These are phyloP conservation scores for Brachionus plicatilis DNA, from an alignment of 1,140 invertebrate species.

Conservation along the genomic window DNA sequence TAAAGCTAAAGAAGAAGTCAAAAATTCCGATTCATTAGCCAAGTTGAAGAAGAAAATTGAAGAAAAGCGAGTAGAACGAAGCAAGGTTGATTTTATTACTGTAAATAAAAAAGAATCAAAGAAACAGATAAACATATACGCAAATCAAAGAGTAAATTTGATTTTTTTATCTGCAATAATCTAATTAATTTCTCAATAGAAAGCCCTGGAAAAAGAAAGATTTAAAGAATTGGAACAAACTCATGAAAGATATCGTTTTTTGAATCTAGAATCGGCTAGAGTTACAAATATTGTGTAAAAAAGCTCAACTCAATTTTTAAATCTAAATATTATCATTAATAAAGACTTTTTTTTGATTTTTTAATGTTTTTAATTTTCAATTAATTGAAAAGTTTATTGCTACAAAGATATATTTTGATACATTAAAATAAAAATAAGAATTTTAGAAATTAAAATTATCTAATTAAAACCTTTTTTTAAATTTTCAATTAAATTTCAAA, in stretches of 20 bases:
- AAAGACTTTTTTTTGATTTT: too few relatives aligned
- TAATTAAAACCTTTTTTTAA: too few relatives aligned
- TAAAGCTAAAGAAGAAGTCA: not conserved
- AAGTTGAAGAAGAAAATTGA: constrained; percentile 32
- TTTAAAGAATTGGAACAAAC: constrained; percentile 37
- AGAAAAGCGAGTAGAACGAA: not conserved
- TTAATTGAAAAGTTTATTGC: too few relatives aligned
- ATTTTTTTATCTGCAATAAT: not conserved
- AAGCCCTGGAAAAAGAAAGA: not conserved
- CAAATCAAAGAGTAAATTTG: constrained; percentile 16
- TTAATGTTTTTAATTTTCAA: too few relatives aligned
- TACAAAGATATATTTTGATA: too few relatives aligned
- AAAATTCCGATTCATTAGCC: constrained; percentile 18
- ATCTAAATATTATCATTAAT: too few relatives aligned
- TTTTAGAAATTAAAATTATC: too few relatives aligned
- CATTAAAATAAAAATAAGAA: too few relatives aligned
- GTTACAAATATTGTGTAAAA: constrained; percentile 1
- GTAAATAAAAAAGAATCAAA: constrained; percentile 20
- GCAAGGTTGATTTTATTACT: not conserved
- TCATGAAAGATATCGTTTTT: constrained; percentile 31
- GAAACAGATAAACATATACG: constrained; percentile 14
- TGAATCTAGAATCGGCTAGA: constrained; percentile 6
- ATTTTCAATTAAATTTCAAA: too few relatives aligned
- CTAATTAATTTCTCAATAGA: not conserved
- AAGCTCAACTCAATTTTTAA: not conserved